Evolutionary conservation across 23 tunicate species (phyloP), one percentile per base, ranked within the genome.

Genomic region (Trididemnum nubilum): DNA sequence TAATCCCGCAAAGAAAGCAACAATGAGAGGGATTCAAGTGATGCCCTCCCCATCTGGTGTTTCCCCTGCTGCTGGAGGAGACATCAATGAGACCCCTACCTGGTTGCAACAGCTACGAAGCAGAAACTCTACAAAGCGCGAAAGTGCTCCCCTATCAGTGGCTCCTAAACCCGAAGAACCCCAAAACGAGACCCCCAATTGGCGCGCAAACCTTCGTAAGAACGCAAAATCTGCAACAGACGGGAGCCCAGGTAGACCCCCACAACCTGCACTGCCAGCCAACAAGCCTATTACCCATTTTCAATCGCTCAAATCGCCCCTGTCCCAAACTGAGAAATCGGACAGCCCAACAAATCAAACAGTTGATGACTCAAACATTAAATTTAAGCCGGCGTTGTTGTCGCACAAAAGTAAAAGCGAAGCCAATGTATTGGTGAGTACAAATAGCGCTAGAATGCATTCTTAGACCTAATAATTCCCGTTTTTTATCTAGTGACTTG

Each of bases 41-140:
- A 87, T 89, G 81, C 94, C 94, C 27, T 76, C 71, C 0, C 33
- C 63, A 2, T 29, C 83, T 5, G 83, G 50, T 15, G 86, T 85
- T n/a, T 23, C 67, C n/a, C 26, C 25, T 4, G 67, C 28, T 61
- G 26, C 67, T 61, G 67, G 26, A 22, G 29, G 67, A 18, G 85
- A 33, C n/a, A 0, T 51, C 9, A 72, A 79, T 9, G 92, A 87
- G 22, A 33, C 86, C 60, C 97, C 97, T 0, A 66, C 82, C 34
- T 92, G 97, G 97, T 52, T 92, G 36, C 77, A 87, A 65, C 83
- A 87, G 64, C 61, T 92, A 12, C 71, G 73, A 52, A 83, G 57
- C 34, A 79, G 97, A 23, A 80, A 72, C 54, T 87, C 97, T 0
- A 64, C 27, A 31, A 92, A 87, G 50, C 85, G 78, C 22, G 67